Evolutionary conservation across 1,140 invertebrate genomes (phyloP), one percentile per base, ranked within the genome.

Genomic region (Drosophila sulfurigaster): DNA sequence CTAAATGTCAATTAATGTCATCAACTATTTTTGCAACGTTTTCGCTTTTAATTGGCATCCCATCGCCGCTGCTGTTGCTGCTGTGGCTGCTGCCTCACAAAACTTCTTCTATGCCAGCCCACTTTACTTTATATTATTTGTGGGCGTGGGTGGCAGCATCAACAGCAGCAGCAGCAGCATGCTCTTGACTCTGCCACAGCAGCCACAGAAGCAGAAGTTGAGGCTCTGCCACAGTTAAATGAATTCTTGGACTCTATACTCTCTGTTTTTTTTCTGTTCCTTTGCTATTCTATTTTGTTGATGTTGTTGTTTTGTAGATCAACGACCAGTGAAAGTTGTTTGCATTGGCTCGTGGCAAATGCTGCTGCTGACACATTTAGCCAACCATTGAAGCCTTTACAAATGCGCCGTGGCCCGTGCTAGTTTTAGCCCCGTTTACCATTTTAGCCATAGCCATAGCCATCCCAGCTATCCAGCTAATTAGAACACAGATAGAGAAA

Each of bases 1-100:
- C 85, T 89, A 89, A 89, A 89, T 89, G 85, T 89, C 85, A 89
- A 89, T 89, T 89, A 89, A 89, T 89, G 85, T 89, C 85, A 89
- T 89, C 85, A 85, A 85, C 86, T 85, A 77, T 74, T 79, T 78
- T 88, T 80, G 82, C 70, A 83, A 78, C 70, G 81, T 80, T 89
- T 88, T 87, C 85, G 80, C 85, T 85, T 89, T 89, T 89, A 89
- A 89, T 89, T 89, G 85, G 85, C 85, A 73, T 76, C 67, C 63
- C 68, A 72, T 56, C 72, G 32, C 52, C 10, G 25, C 11, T 30
- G 5, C 11, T 52, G 25, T 4, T 13, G 3, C 11, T n/a, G 13
- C n/a, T 35, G 15, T 2, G 3, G 15, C 5, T 51, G 49, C 20
- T n/a, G 41, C 51, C 7, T 16, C 52, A 25, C 20, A 25, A 25